These are phyloP conservation scores for Sarcophaga caerulescens DNA, from an alignment of 2,888 invertebrate genomes.

Conservation along the genomic window DNA sequence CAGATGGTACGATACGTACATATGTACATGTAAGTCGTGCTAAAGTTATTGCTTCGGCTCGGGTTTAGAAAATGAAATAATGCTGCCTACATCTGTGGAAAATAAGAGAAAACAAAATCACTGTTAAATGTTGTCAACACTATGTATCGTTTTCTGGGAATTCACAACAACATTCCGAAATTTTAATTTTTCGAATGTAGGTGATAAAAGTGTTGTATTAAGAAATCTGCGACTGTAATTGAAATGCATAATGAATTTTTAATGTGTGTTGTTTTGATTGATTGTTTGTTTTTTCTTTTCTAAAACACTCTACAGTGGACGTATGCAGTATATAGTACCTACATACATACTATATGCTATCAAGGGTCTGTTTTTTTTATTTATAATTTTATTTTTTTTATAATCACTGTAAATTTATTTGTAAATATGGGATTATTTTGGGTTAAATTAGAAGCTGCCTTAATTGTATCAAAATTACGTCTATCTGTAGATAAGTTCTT, in stretches of 20 bases:
- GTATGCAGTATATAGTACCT: too few relatives aligned
- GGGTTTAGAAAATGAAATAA: neutral
- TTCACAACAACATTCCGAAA: slow-evolving; percentile 44
- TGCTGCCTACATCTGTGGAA: slow-evolving; percentile 19
- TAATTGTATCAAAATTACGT: too few relatives aligned
- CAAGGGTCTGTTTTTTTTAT: too few relatives aligned
- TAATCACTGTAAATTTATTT: too few relatives aligned
- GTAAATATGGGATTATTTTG: too few relatives aligned
- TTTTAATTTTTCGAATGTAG: slow-evolving; percentile 39
- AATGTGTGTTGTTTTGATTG: neutral
- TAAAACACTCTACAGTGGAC: neutral
- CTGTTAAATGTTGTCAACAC: neutral
- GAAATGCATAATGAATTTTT: slow-evolving; percentile 44
- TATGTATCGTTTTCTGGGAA: slow-evolving; percentile 51
- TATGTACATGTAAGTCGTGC: neutral
- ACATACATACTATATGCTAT: too few relatives aligned
- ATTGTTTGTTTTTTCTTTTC: neutral
- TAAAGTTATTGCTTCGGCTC: neutral
- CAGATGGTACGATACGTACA: neutral
- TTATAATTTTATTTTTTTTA: too few relatives aligned
- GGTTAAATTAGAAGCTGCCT: too few relatives aligned
- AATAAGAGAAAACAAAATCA: slow-evolving; percentile 10
- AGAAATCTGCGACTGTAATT: slow-evolving; percentile 40
- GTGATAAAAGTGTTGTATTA: slow-evolving; percentile 41
- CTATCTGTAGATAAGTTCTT: too few relatives aligned